Base-by-base conservation (phyloP, 2,113 vertebrate species). In the Callipepla squamata region DNA sequence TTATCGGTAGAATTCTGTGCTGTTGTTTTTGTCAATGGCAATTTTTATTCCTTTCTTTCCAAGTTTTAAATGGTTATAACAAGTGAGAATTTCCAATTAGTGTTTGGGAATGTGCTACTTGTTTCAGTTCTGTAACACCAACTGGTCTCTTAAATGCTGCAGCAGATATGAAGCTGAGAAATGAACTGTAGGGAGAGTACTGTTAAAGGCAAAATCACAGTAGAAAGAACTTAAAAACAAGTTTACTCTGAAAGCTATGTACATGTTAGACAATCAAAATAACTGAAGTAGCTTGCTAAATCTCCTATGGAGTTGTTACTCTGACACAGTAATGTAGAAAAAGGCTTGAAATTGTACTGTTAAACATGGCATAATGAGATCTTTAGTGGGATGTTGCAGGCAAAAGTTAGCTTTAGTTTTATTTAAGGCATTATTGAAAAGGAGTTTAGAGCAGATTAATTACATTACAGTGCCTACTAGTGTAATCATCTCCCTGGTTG, bases 201-300 rank as follows among this genome's bases (percentile, higher is more conserved):
- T 92, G 57, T 19, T 53, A 65, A 92, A 90, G 77, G 68, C 61
- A 92, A 89, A 85, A 55, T 73, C 50, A 73, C 53, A 65, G 75
- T 26, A 89, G 72, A 70, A 93, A 66, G 19, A 73, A 40, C 40
- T 89, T 74, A 58, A 45, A 77, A 92, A 30, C 9, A 72, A 80
- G 40, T 74, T 83, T 72, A 38, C 23, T 74, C 34, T 51, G 62
- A 70, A 90, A 69, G 30, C 26, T 79, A 26, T 10, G 2, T 72
- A 26, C 69, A 2, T 63, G 15, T 47, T 69, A 45, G 79, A 58
- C 26, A 75, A 66, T 44, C 59, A 38, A 80, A 75, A 23, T n/a
- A 59, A 18, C 50, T 68, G 30, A 80, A 93, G 50, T 42, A 69
- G 47, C 36, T 94, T 73, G 45, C 69, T 69, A 83, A 25, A 21